Evolutionary conservation across 2,888 invertebrate genomes (phyloP).

Genomic region (Epinotia ramella): DNA sequence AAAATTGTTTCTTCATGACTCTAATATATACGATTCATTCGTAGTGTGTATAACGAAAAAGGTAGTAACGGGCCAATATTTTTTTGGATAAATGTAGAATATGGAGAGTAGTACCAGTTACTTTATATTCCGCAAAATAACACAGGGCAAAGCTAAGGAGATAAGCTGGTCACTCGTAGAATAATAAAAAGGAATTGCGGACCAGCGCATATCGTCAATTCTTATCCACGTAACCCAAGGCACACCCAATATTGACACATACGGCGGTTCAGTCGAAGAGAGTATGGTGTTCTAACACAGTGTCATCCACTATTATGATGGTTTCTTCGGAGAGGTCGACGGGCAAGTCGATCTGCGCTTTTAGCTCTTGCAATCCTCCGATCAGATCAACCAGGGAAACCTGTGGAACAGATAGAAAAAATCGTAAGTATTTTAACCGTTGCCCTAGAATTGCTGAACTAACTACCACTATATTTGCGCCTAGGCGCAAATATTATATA

Average conservation of each 20-base stretch:
- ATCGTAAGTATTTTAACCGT: neutral
- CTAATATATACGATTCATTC: too few relatives aligned
- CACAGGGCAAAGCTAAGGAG: too few relatives aligned
- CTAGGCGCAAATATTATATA: too few relatives aligned
- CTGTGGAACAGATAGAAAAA: constrained; percentile 54
- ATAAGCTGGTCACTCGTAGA: neutral
- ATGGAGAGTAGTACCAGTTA: too few relatives aligned
- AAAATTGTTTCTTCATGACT: too few relatives aligned
- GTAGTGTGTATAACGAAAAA: too few relatives aligned
- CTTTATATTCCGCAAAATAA: too few relatives aligned
- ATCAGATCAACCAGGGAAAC: constrained; percentile 71
- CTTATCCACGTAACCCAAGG: neutral
- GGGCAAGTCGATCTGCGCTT: constrained; percentile 75
- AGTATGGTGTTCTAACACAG: constrained; percentile 74
- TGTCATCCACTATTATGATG: constrained; percentile 75
- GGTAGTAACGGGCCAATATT: too few relatives aligned
- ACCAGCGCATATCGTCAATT: neutral
- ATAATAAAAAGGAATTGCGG: neutral
- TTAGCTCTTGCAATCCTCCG: constrained; percentile 73
- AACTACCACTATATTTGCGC: too few relatives aligned
- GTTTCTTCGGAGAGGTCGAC: constrained; percentile 73
- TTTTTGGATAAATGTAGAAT: too few relatives aligned
- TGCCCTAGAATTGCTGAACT: too few relatives aligned
- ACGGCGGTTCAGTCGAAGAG: constrained; percentile 62
- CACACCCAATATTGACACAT: neutral